Conservation (phyloP, 2,113 vertebrate species). For the Cairina moschata region DNA sequence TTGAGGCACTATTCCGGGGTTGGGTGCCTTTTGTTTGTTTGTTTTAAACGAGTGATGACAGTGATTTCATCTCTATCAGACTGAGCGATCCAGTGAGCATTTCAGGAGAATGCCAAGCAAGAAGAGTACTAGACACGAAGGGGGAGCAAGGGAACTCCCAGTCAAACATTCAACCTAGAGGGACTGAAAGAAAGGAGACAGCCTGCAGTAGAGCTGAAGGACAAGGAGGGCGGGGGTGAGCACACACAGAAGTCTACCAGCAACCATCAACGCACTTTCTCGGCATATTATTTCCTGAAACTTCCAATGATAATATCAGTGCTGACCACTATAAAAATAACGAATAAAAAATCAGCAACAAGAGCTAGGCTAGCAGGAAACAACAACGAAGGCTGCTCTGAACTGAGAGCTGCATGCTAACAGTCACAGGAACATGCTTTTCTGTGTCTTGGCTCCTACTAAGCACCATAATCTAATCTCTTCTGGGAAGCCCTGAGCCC, state of each 20-base stretch:
- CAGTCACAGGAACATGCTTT: neutral
- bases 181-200: neutral
- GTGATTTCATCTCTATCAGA: neutral
- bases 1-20: neutral
- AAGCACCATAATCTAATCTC: neutral
- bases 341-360: neutral
- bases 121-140: neutral
- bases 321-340: neutral
- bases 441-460: neutral
- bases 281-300: neutral
- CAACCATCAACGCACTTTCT: neutral
- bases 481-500: neutral
- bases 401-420: neutral
- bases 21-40: neutral
- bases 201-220: neutral
- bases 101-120: neutral
- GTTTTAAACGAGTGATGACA: neutral
- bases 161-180: neutral
- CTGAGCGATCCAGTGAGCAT: neutral
- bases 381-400: neutral
- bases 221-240: neutral
- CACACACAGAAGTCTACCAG: neutral
- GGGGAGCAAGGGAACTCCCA: neutral
- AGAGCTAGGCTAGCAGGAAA: neutral
- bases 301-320: neutral